Evolutionary conservation across 2,888 invertebrate genomes (phyloP).

Genomic region (Lepidocyrtoides sp.): DNA sequence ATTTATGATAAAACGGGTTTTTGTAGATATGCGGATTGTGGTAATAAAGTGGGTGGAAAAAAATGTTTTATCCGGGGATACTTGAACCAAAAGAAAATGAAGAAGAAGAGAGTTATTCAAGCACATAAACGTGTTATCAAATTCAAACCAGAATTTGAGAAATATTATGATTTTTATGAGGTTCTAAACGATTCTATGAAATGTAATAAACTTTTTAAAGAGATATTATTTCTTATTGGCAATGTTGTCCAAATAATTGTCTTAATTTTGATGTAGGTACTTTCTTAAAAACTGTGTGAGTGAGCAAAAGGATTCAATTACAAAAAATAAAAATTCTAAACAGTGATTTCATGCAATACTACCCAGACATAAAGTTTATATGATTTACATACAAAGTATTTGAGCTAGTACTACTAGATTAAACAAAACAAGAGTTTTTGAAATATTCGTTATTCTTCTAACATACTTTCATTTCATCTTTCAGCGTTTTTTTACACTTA

Average conservation of each 20-base stretch:
- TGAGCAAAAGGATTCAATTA: no score
- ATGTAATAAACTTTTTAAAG: constrained; percentile 13
- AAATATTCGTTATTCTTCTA: background rate
- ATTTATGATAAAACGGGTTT: constrained; percentile 76
- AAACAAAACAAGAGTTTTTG: background rate
- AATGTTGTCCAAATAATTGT: constrained; percentile 38
- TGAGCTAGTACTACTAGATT: background rate
- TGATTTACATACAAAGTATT: no score
- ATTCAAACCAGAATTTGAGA: constrained; percentile 34
- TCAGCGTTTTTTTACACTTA: background rate
- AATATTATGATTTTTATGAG: constrained; percentile 59
- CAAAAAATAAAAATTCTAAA: background rate
- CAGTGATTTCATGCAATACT: background rate
- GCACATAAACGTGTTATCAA: constrained; percentile 35
- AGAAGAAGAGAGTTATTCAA: background rate
- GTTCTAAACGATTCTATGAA: constrained; percentile 50
- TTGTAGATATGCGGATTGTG: constrained; percentile 48
- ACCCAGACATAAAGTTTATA: no score
- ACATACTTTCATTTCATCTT: constrained; percentile 6
- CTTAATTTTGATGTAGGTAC: background rate
- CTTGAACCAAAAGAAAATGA: background rate
- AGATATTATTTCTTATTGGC: constrained; percentile 53
- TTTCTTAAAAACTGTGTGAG: background rate
- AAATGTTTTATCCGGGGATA: constrained; percentile 51
- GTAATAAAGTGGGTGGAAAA: constrained; percentile 76